Evolutionary conservation across 2,888 invertebrate species (phyloP).

Genomic region (Leptinotarsa tumamoca): DNA sequence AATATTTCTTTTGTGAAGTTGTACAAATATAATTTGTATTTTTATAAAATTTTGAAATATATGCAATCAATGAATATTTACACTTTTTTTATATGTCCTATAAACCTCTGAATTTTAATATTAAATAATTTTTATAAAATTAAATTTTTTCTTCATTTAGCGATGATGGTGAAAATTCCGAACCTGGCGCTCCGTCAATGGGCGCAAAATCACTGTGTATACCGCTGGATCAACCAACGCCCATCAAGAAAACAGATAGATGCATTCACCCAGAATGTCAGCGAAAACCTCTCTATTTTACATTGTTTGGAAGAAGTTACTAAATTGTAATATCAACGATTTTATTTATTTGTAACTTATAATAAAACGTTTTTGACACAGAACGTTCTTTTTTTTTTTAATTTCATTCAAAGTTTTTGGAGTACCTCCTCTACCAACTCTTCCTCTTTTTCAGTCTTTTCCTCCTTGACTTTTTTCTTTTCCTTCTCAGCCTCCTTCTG

Average conservation of each 20-base stretch:
- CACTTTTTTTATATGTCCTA: too few relatives aligned
- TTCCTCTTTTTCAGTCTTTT: slow-evolving; percentile 6
- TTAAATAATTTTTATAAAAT: slow-evolving; percentile 23
- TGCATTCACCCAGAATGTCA: slow-evolving; percentile 92
- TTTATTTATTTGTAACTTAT: slow-evolving; percentile 24
- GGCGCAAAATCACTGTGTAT: slow-evolving; percentile 99
- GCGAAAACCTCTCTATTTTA: slow-evolving; percentile 84
- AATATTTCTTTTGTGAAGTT: too few relatives aligned
- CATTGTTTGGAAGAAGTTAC: slow-evolving; percentile 97
- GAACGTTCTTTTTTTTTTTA: not conserved
- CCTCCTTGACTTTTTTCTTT: slow-evolving; percentile 13
- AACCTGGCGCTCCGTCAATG: slow-evolving; percentile 92
- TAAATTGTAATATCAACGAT: slow-evolving; percentile 60
- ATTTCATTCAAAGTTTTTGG: slow-evolving; percentile 6
- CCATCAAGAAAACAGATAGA: slow-evolving; percentile 72
- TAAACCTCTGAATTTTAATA: not conserved
- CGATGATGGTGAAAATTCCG: slow-evolving; percentile 73
- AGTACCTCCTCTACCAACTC: not conserved
- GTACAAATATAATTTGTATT: too few relatives aligned
- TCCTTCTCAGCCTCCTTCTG: slow-evolving; percentile 36
- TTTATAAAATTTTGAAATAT: too few relatives aligned
- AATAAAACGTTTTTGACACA: slow-evolving; percentile 11
- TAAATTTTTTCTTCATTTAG: slow-evolving; percentile 65
- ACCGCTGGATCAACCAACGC: slow-evolving; percentile 88
- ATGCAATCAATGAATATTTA: too few relatives aligned